Conservation (phyloP, 2,888 invertebrate genomes). For the Boloria euphrosyne region DNA sequence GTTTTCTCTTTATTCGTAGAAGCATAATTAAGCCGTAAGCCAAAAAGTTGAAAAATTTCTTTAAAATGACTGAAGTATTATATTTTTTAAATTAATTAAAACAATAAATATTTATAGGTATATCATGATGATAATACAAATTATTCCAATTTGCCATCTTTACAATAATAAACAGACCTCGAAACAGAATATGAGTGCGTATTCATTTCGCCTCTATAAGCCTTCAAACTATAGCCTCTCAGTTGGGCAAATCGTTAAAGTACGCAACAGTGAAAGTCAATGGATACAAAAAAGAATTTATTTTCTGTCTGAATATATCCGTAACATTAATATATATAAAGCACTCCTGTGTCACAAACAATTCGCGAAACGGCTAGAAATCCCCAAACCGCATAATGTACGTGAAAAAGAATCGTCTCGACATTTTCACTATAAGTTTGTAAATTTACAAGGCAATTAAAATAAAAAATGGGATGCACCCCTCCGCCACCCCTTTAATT, state of each 20-base stretch:
- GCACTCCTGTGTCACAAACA: conserved; percentile 12
- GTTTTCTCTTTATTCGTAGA: conserved; percentile 4
- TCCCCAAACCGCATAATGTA: conserved; percentile 50
- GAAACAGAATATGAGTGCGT: conserved; percentile 2
- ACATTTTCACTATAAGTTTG: conserved; percentile 74
- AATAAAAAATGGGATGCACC: conserved; percentile 78
- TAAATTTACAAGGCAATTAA: conserved; percentile 81
- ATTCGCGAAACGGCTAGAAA: conserved; percentile 7
- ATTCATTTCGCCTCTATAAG: conserved; percentile 10
- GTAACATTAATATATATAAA: conserved; percentile 19
- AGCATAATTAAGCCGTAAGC: conserved; percentile 9
- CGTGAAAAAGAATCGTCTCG: conserved; percentile 54
- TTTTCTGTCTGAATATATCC: conserved; percentile 12
- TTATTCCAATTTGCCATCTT: conserved; percentile 20
- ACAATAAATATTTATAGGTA: conserved; percentile 17
- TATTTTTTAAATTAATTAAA: conserved; percentile 18
- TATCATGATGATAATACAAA: conserved; percentile 18
- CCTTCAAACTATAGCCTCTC: conserved; percentile 17
- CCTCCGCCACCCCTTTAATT: conserved; percentile 75
- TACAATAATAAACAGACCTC: conserved; percentile 14
- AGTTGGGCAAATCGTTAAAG: conserved; percentile 20
- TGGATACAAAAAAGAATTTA: conserved; percentile 21
- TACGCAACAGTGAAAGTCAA: conserved; percentile 15
- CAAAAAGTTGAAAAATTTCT: conserved; percentile 8
- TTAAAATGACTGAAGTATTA: conserved; percentile 3